Evolutionary conservation across 2,797 vertebrate genomes (phyloP), one percentile per base, ranked within the genome.

Genomic region (Setipinna tenuifilis): DNA sequence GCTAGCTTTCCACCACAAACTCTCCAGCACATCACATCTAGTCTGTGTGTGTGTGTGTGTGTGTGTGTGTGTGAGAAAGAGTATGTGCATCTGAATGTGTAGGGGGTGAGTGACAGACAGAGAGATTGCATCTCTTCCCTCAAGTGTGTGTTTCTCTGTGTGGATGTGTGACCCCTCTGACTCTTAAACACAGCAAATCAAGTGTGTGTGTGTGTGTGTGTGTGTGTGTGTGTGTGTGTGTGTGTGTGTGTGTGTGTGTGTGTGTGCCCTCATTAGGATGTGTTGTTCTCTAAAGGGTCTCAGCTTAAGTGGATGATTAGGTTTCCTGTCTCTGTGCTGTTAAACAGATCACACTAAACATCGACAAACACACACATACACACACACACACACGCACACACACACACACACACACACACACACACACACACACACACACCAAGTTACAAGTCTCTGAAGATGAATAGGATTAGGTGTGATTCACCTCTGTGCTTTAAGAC

Each of bases 41-140:
- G 57, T 58, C 12, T 62, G 23, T 10, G 11, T 68, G 62, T 25
- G 23, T 68, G 62, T 28, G 62, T 71, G 65, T 31, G 65, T 68
- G 65, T 68, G 65, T 68, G 65, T 68, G 65, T 68, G 65, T 68
- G 65, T 68, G 46, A 48, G 46, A 48, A 48, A 48, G 46, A 10
- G 46, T 48, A 48, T 10, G 10, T 48, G 46, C 46, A 48, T 48
- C 4, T 48, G 46, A 48, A 48, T 48, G 46, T 48, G 10, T 10
- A 48, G 46, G 46, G 10, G 4, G 10, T 48, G 46, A 48, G 46
- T 48, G 46, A 48, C 46, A 48, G 46, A 71, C 28, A 58, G 1
- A 25, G 19, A 46, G 25, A 3, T 25, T 16, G 9, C 54, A 41
- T 62, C 58, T 41, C 31, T 68, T 4, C 10, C 3, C 10, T 48